Conservation (phyloP, 2,888 invertebrate genomes). For the Onchidella celtica region DNA sequence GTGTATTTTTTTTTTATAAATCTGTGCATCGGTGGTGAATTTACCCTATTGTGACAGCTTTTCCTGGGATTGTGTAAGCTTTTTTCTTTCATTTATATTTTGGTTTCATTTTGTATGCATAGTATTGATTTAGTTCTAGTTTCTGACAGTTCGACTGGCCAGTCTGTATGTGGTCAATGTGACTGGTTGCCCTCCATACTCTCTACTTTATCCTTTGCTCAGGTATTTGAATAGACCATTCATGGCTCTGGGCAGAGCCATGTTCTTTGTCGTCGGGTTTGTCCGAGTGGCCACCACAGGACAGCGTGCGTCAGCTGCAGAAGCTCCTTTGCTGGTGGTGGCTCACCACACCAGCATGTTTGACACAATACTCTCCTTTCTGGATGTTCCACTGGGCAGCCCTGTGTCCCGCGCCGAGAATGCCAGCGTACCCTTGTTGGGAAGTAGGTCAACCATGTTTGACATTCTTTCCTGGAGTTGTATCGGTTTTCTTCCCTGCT, state of each 20-base stretch:
- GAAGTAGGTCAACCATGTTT: constrained; percentile 86
- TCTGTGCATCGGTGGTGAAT: no score
- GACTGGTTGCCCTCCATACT: no score
- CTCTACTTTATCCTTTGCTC: background rate
- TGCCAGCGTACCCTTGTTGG: constrained; percentile 90
- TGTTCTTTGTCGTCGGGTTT: constrained; percentile 22
- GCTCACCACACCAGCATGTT: constrained; percentile 40
- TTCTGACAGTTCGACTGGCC: no score
- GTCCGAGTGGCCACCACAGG: background rate
- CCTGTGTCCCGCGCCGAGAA: constrained; percentile 94
- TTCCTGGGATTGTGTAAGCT: background rate
- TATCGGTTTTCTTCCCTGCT: background rate
- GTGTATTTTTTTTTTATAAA: no score
- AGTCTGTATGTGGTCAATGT: no score
- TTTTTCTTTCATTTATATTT: background rate
- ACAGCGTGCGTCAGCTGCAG: background rate
- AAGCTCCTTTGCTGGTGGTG: constrained; percentile 37
- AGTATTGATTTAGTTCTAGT: no score
- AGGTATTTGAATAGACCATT: constrained; percentile 34
- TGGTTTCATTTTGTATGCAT: background rate
- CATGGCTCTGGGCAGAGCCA: constrained; percentile 35
- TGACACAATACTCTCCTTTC: constrained; percentile 81
- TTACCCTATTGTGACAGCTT: background rate
- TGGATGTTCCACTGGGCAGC: constrained; percentile 88
- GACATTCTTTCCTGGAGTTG: background rate